Percentiles rank a stretch among this genome's conserved stretches.
These are phyloP conservation scores for Bombyx mori DNA, from an alignment of 1,140 invertebrate species.

Conservation along the genomic window ASM3026992v2 NC_085121.1:8694001-8694500, in stretches of 20 bases:
- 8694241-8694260: slow-evolving; percentile 46
- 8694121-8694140: slow-evolving; percentile 43
- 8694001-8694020: slow-evolving; percentile 38
- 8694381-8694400: too few relatives aligned
- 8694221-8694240: slow-evolving; percentile 53
- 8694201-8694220: slow-evolving; percentile 51
- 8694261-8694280: background rate
- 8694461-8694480: slow-evolving; percentile 12
- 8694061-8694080: slow-evolving; percentile 52
- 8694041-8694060: slow-evolving; percentile 14
- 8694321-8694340: too few relatives aligned
- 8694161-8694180: slow-evolving; percentile 37
- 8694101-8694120: slow-evolving; percentile 33
- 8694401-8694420: too few relatives aligned
- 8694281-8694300: too few relatives aligned
- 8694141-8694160: slow-evolving; percentile 31
- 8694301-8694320: too few relatives aligned
- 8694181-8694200: slow-evolving; percentile 34
- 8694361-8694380: too few relatives aligned
- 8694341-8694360: too few relatives aligned
- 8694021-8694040: slow-evolving; percentile 15
- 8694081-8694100: slow-evolving; percentile 40
- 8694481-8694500: slow-evolving; percentile 58
- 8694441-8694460: background rate
- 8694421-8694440: background rate